phyloP scores from a whole-genome alignment of 1,140 invertebrate genomes.

The Papilio machaon region DNA sequence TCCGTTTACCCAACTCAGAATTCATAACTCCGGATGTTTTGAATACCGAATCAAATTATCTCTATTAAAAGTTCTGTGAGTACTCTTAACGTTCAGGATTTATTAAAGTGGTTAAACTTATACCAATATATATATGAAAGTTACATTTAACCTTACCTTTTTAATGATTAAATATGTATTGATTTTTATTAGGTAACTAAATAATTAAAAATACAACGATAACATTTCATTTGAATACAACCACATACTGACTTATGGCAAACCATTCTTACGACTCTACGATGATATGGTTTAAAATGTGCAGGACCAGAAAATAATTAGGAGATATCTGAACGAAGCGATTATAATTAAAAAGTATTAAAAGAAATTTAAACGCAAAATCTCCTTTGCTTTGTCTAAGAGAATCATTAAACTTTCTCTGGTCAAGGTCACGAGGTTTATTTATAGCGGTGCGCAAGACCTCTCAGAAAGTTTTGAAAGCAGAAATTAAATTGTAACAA shows the following conservation, averaged over 20 bases:
- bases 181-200: background rate
- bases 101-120: background rate
- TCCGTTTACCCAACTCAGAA: constrained; percentile 25
- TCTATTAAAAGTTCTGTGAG: constrained; percentile 20
- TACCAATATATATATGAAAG: background rate
- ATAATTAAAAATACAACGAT: background rate
- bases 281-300: too few relatives aligned
- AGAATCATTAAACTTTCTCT: background rate
- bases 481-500: background rate
- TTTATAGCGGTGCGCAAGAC: background rate
- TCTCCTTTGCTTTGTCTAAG: background rate
- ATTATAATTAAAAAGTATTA: background rate
- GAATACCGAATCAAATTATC: constrained; percentile 20
- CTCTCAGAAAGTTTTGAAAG: background rate
- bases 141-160: background rate
- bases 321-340: too few relatives aligned
- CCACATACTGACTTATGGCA: too few relatives aligned
- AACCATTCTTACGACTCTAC: too few relatives aligned
- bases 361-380: background rate
- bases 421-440: background rate
- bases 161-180: background rate
- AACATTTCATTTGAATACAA: too few relatives aligned
- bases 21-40: constrained; percentile 26
- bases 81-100: background rate
- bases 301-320: too few relatives aligned